Evolutionary conservation across 2,113 vertebrate genomes (phyloP).

Genomic region (Ageneiosus marmoratus): DNA sequence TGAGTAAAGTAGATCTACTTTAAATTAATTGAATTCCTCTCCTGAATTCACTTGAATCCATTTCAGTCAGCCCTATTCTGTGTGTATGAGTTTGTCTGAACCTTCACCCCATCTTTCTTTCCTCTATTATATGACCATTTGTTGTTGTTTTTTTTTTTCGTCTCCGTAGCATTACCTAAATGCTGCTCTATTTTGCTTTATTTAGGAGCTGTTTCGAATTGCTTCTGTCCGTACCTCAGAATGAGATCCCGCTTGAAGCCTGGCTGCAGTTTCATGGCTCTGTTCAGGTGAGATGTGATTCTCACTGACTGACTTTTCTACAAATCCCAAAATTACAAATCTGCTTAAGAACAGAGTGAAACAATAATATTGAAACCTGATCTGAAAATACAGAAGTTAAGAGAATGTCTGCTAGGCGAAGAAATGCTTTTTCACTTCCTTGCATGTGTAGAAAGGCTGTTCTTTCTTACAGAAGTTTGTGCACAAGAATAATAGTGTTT

Average conservation of each 20-base stretch:
- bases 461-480: neutral
- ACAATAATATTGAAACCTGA: neutral
- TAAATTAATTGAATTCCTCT: neutral
- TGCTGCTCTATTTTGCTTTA: slow-evolving; percentile 19
- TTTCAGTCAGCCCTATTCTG: neutral
- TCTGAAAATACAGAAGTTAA: neutral
- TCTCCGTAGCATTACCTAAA: neutral
- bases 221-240: slow-evolving; percentile 91
- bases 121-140: neutral
- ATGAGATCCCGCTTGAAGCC: slow-evolving; percentile 85
- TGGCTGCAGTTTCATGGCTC: slow-evolving; percentile 91
- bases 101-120: neutral
- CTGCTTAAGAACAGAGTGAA: neutral
- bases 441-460: neutral
- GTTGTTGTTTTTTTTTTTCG: neutral
- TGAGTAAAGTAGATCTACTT: too few relatives aligned
- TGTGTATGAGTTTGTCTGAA: neutral
- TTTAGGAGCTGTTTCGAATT: slow-evolving; percentile 97
- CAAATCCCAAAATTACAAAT: neutral
- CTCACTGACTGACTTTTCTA: too few relatives aligned
- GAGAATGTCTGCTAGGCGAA: neutral
- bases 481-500: neutral
- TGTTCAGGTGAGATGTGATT: slow-evolving; percentile 80
- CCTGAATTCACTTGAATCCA: neutral
- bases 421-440: neutral